phyloP scores from a whole-genome alignment of 2,113 vertebrate species.

The Mohoua ochrocephala region DNA sequence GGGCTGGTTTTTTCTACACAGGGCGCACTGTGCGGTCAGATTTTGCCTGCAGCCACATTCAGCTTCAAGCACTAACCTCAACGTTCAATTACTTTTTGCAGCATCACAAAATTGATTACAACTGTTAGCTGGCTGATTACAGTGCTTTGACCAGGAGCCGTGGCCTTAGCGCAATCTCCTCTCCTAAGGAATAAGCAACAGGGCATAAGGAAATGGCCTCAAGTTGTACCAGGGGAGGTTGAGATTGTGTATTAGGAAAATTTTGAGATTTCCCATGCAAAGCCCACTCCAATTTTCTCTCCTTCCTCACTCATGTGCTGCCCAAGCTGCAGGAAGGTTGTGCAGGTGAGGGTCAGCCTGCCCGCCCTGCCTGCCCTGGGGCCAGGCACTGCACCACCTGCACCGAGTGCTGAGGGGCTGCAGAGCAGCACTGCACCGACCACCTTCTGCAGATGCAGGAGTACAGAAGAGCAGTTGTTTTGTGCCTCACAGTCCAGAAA shows the following conservation, averaged over 20 bases:
- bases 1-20: not conserved
- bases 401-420: not conserved
- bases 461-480: not conserved
- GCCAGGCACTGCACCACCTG: not conserved
- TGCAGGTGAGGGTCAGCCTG: not conserved
- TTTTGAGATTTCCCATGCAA: not conserved
- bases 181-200: not conserved
- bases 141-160: not conserved
- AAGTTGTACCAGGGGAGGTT: not conserved
- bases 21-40: not conserved
- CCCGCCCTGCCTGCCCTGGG: not conserved
- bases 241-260: not conserved
- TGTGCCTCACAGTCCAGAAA: not conserved
- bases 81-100: not conserved
- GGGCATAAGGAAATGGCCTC: not conserved
- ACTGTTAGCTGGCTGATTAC: not conserved
- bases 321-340: rapidly evolving
- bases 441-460: not conserved
- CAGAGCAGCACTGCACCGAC: rapidly evolving
- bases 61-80: not conserved
- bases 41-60: not conserved
- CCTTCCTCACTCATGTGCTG: not conserved
- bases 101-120: not conserved
- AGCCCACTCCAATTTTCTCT: not conserved
- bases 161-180: not conserved